phyloP scores from a whole-genome alignment of 1,140 invertebrate species.

The Trachymyrmex septentrionalis region DNA sequence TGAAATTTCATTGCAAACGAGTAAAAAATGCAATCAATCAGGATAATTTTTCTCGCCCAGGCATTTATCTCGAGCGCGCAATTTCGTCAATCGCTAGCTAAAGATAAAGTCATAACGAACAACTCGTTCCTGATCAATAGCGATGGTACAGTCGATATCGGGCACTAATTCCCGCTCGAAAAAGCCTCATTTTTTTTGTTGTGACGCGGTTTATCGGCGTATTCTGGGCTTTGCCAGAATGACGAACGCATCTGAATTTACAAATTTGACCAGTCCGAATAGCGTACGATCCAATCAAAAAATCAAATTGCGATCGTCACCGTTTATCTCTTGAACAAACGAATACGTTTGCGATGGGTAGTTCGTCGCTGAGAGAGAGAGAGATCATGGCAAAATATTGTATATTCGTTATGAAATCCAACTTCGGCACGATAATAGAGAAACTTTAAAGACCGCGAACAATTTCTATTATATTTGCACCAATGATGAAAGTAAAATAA shows the following conservation, averaged over 20 bases:
- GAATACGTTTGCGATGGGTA: slow-evolving; percentile 20
- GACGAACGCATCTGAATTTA: slow-evolving; percentile 48
- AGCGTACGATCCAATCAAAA: slow-evolving; percentile 56
- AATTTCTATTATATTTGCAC: slow-evolving; percentile 24
- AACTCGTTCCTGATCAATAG: slow-evolving; percentile 29
- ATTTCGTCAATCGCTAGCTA: slow-evolving; percentile 12
- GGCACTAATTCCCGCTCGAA: slow-evolving; percentile 37
- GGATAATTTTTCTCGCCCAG: slow-evolving; percentile 43
- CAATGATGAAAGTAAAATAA: slow-evolving; percentile 27
- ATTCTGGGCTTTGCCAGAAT: slow-evolving; percentile 26
- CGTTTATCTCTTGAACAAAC: slow-evolving; percentile 59
- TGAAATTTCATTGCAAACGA: neutral
- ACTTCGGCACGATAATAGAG: slow-evolving; percentile 5
- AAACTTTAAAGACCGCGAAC: slow-evolving; percentile 7
- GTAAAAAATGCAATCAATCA: slow-evolving; percentile 19
- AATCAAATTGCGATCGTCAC: slow-evolving; percentile 57
- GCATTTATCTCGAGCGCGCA: slow-evolving; percentile 23
- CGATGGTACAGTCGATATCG: slow-evolving; percentile 26
- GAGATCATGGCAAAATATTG: slow-evolving; percentile 44
- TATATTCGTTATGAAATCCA: neutral
- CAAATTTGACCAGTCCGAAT: slow-evolving; percentile 44
- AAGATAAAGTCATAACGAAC: slow-evolving; percentile 59
- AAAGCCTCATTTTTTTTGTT: slow-evolving; percentile 41
- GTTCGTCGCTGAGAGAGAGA: slow-evolving; percentile 13
- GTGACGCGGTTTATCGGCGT: slow-evolving; percentile 53